Evolutionary conservation across 2,888 invertebrate genomes (phyloP).

Genomic region (Tanypteryx hageni): DNA sequence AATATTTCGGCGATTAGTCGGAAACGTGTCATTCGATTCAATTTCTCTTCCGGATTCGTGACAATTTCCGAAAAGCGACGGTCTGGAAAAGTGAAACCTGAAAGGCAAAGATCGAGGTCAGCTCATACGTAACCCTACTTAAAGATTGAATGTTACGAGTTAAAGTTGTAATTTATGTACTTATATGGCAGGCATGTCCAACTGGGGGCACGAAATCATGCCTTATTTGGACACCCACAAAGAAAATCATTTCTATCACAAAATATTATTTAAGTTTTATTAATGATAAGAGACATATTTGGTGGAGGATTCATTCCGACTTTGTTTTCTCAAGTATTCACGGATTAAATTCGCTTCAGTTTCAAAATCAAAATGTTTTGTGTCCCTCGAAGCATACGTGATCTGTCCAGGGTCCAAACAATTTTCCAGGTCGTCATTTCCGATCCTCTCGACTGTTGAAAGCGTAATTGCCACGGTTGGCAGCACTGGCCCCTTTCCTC

Average conservation of each 20-base stretch:
- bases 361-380: too few relatives aligned
- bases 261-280: too few relatives aligned
- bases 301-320: too few relatives aligned
- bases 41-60: background rate
- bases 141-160: too few relatives aligned
- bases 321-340: too few relatives aligned
- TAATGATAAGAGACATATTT: too few relatives aligned
- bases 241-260: background rate
- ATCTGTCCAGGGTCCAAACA: background rate
- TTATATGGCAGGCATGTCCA: too few relatives aligned
- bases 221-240: background rate
- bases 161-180: too few relatives aligned
- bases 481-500: background rate
- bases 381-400: too few relatives aligned
- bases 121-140: too few relatives aligned
- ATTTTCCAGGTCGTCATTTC: slow-evolving; percentile 43
- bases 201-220: background rate
- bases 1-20: background rate
- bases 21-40: slow-evolving; percentile 28
- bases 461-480: slow-evolving; percentile 54
- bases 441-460: slow-evolving; percentile 26
- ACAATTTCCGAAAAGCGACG: background rate
- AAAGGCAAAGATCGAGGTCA: background rate
- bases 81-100: background rate
- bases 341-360: too few relatives aligned